Conservation (phyloP, 2,797 vertebrate species). For the Choloepus didactylus region DNA sequence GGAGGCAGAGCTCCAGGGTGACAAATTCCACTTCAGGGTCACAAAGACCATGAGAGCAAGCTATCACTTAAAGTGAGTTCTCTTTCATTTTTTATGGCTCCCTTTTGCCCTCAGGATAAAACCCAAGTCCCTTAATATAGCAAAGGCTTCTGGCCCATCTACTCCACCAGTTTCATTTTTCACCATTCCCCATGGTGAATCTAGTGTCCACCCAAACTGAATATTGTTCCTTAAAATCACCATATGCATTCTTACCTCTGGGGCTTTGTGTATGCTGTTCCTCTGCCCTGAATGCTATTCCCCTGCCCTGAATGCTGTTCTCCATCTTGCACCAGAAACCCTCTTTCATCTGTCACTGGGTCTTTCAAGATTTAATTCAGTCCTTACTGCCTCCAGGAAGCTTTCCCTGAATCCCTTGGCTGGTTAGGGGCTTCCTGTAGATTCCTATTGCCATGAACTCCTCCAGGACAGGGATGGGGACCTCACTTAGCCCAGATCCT, state of each 20-base stretch:
- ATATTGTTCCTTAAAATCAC: not conserved
- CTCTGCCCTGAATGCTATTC: too few relatives aligned
- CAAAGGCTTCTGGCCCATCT: not conserved
- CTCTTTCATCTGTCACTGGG: not conserved
- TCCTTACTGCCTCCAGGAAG: conserved; percentile 5
- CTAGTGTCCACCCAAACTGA: not conserved
- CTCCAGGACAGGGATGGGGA: not conserved
- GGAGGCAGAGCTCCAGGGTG: not conserved
- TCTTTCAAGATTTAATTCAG: conserved; percentile 40
- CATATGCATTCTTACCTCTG: not conserved
- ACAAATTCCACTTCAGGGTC: conserved; percentile 9
- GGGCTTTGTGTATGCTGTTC: not conserved
- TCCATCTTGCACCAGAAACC: not conserved
- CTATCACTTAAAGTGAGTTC: not conserved
- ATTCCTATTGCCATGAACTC: not conserved
- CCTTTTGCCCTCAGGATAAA: not conserved
- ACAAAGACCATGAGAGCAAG: not conserved
- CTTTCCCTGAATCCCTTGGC: not conserved
- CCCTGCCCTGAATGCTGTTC: not conserved
- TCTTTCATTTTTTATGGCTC: not conserved
- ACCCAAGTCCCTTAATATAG: not conserved
- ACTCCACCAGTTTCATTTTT: not conserved
- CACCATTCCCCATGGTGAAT: not conserved
- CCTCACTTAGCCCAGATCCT: not conserved
- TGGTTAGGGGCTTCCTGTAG: not conserved